Evolutionary conservation across 2,888 invertebrate species (phyloP).

Genomic region (Odontothrips loti): DNA sequence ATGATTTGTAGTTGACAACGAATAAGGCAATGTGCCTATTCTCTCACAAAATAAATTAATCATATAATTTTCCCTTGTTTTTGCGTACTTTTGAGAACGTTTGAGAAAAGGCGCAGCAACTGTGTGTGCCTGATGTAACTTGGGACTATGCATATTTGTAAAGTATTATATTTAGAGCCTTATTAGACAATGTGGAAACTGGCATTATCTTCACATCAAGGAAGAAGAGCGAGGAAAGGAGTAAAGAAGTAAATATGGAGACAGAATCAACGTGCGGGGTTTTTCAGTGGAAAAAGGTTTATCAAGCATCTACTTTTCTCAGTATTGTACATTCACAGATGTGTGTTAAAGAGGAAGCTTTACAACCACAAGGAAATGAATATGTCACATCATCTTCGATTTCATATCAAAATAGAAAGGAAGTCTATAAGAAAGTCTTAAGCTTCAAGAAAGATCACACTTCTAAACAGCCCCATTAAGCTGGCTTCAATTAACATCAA

Average conservation of each 20-base stretch:
- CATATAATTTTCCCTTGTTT: no score
- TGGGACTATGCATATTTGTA: no score
- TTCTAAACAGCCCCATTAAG: constrained; percentile 22
- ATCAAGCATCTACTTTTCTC: neutral
- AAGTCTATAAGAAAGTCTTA: constrained; percentile 19
- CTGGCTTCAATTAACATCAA: constrained; percentile 23
- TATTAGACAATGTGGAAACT: no score
- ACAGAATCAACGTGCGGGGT: neutral
- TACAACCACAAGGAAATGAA: neutral
- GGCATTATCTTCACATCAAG: no score
- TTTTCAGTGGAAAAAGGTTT: neutral
- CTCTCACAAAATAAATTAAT: no score
- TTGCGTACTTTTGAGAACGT: no score
- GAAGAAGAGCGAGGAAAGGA: no score
- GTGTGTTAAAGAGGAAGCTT: neutral
- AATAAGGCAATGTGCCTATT: no score
- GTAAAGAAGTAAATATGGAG: neutral
- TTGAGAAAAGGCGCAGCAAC: no score
- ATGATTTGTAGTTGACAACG: no score
- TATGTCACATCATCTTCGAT: neutral
- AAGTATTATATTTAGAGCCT: no score
- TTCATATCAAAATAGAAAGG: constrained; percentile 13
- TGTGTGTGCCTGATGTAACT: no score
- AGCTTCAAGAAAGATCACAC: constrained; percentile 25
- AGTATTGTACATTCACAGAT: neutral